Conservation (phyloP, 2,797 vertebrate genomes). For the Zalophus californianus region DNA sequence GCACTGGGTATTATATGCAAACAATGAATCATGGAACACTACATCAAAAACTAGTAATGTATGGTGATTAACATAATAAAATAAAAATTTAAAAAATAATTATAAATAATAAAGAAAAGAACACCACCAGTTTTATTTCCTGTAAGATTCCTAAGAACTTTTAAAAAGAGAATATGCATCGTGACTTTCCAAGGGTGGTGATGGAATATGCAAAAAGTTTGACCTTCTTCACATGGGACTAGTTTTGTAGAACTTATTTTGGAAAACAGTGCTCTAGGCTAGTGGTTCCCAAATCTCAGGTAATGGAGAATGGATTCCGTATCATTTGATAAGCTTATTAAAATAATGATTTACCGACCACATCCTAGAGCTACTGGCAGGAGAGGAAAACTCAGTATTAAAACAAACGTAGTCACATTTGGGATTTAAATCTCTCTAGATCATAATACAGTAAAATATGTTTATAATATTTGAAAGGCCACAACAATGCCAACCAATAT, state of each 20-base stretch:
- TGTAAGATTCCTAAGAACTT: constrained; percentile 33
- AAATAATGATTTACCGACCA: constrained; percentile 45
- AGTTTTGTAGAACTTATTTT: constrained; percentile 22
- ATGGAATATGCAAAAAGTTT: neutral
- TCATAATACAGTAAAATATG: neutral
- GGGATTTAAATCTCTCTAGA: neutral
- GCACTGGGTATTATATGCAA: too few relatives aligned
- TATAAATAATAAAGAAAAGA: too few relatives aligned
- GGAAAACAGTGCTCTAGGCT: neutral
- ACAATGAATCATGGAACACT: too few relatives aligned
- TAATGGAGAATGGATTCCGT: neutral
- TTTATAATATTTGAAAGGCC: neutral
- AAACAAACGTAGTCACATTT: neutral
- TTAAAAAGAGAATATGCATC: neutral
- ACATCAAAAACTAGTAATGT: too few relatives aligned
- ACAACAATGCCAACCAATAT: neutral
- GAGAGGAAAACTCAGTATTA: neutral
- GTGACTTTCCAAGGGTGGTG: neutral
- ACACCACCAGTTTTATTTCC: neutral
- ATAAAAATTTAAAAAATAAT: too few relatives aligned
- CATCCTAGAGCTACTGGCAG: neutral
- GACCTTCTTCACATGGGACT: neutral
- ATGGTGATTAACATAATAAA: too few relatives aligned
- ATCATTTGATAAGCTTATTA: constrained; percentile 43
- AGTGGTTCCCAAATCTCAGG: neutral